Percentiles rank a stretch among this genome's conserved stretches.
Evolutionary conservation across 1,140 invertebrate species (phyloP).

Genomic region (Platyscapa corneri): DNA sequence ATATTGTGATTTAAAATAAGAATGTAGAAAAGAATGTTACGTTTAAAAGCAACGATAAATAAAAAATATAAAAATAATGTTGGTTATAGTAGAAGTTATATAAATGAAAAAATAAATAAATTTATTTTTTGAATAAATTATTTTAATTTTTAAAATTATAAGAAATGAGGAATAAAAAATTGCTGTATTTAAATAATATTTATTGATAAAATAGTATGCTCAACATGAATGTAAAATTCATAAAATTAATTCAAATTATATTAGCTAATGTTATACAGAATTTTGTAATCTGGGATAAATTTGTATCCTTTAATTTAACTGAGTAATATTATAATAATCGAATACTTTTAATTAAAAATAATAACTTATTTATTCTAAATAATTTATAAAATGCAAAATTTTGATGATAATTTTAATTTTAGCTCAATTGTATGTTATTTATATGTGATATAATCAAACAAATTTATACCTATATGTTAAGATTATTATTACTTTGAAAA

Average conservation of each 20-base stretch:
- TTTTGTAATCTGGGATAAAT: not conserved
- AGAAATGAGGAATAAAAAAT: not conserved
- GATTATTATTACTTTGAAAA: conserved; percentile 10
- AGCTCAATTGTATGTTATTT: conserved; percentile 32
- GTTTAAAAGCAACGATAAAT: not conserved
- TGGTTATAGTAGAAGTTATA: not conserved
- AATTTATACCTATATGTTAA: not conserved
- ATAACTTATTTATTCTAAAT: not conserved
- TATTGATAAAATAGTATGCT: not conserved
- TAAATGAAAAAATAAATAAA: not conserved
- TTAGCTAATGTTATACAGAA: not conserved
- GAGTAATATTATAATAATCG: not conserved
- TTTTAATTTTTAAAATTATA: conserved; percentile 2
- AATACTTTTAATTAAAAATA: not conserved
- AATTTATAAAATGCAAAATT: conserved; percentile 1
- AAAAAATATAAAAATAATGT: not conserved
- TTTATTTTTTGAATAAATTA: not conserved
- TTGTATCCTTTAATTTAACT: not conserved
- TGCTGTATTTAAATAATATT: not conserved
- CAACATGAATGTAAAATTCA: not conserved
- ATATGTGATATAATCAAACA: conserved; percentile 42
- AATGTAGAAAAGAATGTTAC: conserved; percentile 63
- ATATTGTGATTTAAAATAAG: conserved; percentile 46
- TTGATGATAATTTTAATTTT: too few species aligned
- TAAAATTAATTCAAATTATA: not conserved